Conservation (phyloP, 1,140 invertebrate genomes). For the Sitophilus oryzae region DNA sequence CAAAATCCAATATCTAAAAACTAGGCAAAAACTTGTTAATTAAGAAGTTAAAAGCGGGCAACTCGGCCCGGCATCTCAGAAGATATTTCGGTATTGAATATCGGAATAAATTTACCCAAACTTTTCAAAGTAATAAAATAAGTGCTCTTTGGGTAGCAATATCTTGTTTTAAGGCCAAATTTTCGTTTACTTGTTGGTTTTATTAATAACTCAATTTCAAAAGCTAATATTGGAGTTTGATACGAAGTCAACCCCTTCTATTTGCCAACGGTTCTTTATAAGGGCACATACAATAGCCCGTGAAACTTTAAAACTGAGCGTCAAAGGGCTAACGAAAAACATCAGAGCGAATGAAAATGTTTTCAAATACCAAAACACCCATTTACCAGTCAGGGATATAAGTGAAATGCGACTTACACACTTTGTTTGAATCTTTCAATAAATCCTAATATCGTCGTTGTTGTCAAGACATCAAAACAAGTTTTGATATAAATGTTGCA, state of each 20-base stretch:
- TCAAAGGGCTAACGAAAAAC: too few relatives aligned
- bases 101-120: conserved; percentile 15
- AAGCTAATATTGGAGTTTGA: conserved; percentile 10
- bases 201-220: conserved; percentile 5
- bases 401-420: too few relatives aligned
- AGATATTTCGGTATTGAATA: conserved; percentile 13
- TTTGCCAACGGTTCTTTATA: background rate
- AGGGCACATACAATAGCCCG: conserved; percentile 4
- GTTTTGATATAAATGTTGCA: too few relatives aligned
- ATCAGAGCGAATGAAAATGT: too few relatives aligned
- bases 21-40: conserved; percentile 16
- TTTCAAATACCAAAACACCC: too few relatives aligned
- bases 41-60: conserved; percentile 13
- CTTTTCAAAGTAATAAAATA: conserved; percentile 3
- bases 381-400: too few relatives aligned
- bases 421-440: too few relatives aligned
- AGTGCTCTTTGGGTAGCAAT: conserved; percentile 2
- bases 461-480: too few relatives aligned
- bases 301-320: too few relatives aligned
- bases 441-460: too few relatives aligned
- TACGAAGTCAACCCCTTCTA: conserved; percentile 2
- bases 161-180: conserved; percentile 5
- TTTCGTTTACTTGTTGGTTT: background rate
- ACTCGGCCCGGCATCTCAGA: background rate
- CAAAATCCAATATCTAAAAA: conserved; percentile 11